Evolutionary conservation across 2,113 vertebrate species (phyloP), one percentile per base, ranked within the genome.

Genomic region (Hemichromis elongatus): DNA sequence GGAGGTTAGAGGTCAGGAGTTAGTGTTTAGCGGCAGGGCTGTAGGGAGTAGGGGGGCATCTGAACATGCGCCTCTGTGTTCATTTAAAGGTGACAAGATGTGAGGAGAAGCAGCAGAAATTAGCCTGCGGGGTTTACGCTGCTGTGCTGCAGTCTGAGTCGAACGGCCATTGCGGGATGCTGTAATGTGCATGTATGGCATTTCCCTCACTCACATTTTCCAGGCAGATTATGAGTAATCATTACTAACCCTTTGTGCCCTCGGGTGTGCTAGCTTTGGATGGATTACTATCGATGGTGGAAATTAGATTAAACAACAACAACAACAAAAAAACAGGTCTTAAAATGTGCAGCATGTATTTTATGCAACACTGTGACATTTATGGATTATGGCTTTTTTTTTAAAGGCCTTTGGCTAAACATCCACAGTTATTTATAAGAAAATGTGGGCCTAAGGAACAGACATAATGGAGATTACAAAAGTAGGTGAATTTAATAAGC

Each of bases 21-120:
- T 93, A 95, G 94, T 93, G 84, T 55, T 86, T 92, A 89, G 86
- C 77, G 80, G 94, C 95, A 96, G 95, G 94, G 95, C 95, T 96
- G 95, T 95, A 95, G 94, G 90, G 95, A 94, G 83, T 85, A 86
- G 89, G 92, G 90, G 88, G 93, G 84, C 87, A 85, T 89, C 75
- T 68, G 82, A 88, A 86, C 80, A 85, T 86, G 73, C 52, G 59
- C 73, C 45, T 90, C 24, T 78, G 81, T 90, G 83, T 88, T 93
- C 87, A 90, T 92, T 91, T 87, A 81, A 85, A 92, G 91, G 85
- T 86, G 84, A 91, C 83, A 57, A 77, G 68, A 79, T 55, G 82
- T 73, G 86, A 86, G 86, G 56, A 75, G 88, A 55, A 42, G 81
- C 66, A 66, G 87, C 85, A 91, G 85, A 87, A 90, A 85, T 79